Base-by-base conservation (phyloP, 2,888 invertebrate genomes). In the Stenodema calcarata region DNA sequence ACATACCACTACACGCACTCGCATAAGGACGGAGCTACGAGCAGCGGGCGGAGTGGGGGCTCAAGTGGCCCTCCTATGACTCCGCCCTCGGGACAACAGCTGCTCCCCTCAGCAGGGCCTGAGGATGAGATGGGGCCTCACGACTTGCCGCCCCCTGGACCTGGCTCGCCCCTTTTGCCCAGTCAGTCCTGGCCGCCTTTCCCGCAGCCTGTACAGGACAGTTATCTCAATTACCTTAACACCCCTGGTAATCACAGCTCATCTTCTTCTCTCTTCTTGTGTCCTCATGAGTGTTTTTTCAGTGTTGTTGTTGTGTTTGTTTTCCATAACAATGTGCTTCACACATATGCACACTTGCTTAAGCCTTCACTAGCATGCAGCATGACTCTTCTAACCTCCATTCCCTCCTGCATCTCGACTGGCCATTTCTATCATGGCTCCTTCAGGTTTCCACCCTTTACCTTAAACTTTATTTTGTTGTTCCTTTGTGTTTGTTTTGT, bases 1-100 rank as follows among this genome's bases (percentile, higher is more conserved):
- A 97, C 96, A 90, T 98, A 98, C 94, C 98, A 98, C 94, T 96
- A 96, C 94, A 95, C 95, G 91, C 97, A 97, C 93, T 96, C 96
- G 91, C 97, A 97, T 94, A 92, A 92, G 90, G 92, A 92, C 88
- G 89, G 88, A 47, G 81, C 70, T 16, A 81, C 81, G 6, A 87
- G 88, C 41, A 88, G 87, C 73, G 84, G 88, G 88, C 88, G 88
- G 83, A 86, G 89, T 50, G 86, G 89, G 76, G 87, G 88, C 75
- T 87, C 83, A 35, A 70, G 89, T 86, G 81, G 89, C 88, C 42
- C 62, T 16, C 42, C 35, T n/a, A n/a, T 82, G 28, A 50, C 84
- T 50, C 76, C 76, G n/a, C 62, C 87, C 18, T 62, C 76, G 28
- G 75, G 76, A 69, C 69, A 42, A 73, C 87, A n/a, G 35, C 85